These are phyloP conservation scores for Akabosia matsudoensis DNA, from an alignment of 1,140 invertebrate genomes.

Conservation along the genomic window DNA sequence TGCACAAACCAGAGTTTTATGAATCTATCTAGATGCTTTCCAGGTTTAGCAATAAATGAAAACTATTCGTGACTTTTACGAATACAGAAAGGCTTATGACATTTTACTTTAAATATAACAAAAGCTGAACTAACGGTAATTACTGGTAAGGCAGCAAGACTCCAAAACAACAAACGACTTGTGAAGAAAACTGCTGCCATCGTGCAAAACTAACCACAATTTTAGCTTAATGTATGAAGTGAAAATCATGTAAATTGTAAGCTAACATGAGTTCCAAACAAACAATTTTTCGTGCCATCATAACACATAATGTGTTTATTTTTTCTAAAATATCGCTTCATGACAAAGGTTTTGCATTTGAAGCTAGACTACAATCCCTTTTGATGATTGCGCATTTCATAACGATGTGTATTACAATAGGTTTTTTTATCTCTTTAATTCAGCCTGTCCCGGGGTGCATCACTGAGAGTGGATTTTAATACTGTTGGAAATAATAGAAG, in stretches of 20 bases:
- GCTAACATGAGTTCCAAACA: not conserved
- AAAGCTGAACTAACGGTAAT: too few species aligned
- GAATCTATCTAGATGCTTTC: not conserved
- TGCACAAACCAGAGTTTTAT: too few species aligned
- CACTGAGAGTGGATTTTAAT: not conserved
- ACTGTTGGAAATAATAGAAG: not conserved
- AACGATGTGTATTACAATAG: too few species aligned
- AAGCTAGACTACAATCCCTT: not conserved
- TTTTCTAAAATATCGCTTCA: not conserved
- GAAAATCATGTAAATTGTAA: not conserved
- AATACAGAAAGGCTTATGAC: not conserved
- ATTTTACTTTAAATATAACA: too few species aligned
- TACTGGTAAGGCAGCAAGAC: too few species aligned
- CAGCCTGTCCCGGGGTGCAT: not conserved
- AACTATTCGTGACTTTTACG: not conserved
- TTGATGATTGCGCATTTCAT: too few species aligned
- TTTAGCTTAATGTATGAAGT: not conserved
- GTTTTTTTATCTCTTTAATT: not conserved
- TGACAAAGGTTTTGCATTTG: not conserved
- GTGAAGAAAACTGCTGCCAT: not conserved
- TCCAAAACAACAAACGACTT: too few species aligned
- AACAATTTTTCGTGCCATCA: not conserved
- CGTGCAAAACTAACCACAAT: not conserved
- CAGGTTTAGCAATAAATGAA: not conserved
- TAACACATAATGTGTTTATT: not conserved